Base-by-base conservation (phyloP, 2,888 invertebrate species). In the Neoascia interrupta region DNA sequence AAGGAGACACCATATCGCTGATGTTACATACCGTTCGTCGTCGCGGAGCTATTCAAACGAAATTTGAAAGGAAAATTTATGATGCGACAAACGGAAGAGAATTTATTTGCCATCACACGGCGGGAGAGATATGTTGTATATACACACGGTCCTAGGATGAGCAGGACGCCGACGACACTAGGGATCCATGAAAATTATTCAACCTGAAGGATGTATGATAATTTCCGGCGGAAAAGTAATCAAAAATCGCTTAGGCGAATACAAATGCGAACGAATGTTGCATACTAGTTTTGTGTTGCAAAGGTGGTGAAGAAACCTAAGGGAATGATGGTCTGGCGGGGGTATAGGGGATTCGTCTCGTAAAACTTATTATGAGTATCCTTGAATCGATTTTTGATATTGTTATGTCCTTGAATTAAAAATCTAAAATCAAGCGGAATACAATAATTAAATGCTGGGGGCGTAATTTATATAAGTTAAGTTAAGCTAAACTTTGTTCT, bases 201-300 rank as follows among this genome's bases (percentile, higher is more conserved):
- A 87, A 85, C 86, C 85, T 87, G 85, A 88, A 88, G 88, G 87
- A 88, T 88, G 86, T 87, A 88, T 88, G 88, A 88, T 88, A 88
- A 88, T 88, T 87, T 88, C 87, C 88, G 87, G 82, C 88, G 88
- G 88, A 88, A 88, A 86, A 87, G 88, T 88, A 88, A 88, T 88
- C 88, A 88, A 88, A 88, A 88, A 88, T 88, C 88, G 88, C 88
- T 88, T 88, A 88, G 87, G 86, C 69, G 81, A 81, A 81, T 83
- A 68, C 85, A 84, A 85, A 83, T 83, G 83, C 81, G 69, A 56
- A 61, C 66, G 66, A 80, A 68, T 63, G 74, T 80, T 28, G 45
- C 69, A 54, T n/a, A n/a, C 45, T 51, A 61, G 73, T 79, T 66
- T 61, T 47, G 8, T 21, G 18, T 18, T 23, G 51, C 37, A 64